These are phyloP conservation scores for Penelope pileata DNA, from an alignment of 2,113 vertebrate species.

Conservation along the genomic window DNA sequence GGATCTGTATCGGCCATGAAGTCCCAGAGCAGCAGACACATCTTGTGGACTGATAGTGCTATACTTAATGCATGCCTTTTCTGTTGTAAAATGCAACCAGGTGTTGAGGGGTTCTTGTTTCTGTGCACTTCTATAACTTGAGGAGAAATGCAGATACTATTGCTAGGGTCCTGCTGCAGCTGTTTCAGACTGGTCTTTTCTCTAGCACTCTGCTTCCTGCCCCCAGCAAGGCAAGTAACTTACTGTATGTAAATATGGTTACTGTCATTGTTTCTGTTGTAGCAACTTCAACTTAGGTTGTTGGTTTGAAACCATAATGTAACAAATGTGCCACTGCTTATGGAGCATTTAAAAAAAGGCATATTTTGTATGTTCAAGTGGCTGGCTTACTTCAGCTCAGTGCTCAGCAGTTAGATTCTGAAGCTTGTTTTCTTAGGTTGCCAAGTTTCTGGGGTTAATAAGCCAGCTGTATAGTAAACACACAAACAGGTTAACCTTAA, in stretches of 20 bases:
- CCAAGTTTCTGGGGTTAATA: not conserved
- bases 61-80: not conserved
- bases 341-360: not conserved
- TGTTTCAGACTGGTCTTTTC: not conserved
- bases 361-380: rapidly evolving
- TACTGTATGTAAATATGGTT: not conserved
- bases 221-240: rapidly evolving
- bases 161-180: not conserved
- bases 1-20: not conserved
- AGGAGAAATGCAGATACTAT: not conserved
- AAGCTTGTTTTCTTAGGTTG: not conserved
- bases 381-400: not conserved
- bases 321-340: not conserved
- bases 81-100: not conserved
- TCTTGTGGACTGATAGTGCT: not conserved
- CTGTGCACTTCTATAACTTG: not conserved
- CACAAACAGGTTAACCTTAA: not conserved
- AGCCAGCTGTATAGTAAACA: not conserved
- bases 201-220: not conserved
- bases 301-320: not conserved
- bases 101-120: not conserved
- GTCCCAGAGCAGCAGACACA: not conserved
- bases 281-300: not conserved
- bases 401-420: not conserved
- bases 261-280: not conserved